These are phyloP conservation scores for Linhomoeus sp. DNA, from an alignment of 2,888 invertebrate genomes.

Conservation along the genomic window DNA sequence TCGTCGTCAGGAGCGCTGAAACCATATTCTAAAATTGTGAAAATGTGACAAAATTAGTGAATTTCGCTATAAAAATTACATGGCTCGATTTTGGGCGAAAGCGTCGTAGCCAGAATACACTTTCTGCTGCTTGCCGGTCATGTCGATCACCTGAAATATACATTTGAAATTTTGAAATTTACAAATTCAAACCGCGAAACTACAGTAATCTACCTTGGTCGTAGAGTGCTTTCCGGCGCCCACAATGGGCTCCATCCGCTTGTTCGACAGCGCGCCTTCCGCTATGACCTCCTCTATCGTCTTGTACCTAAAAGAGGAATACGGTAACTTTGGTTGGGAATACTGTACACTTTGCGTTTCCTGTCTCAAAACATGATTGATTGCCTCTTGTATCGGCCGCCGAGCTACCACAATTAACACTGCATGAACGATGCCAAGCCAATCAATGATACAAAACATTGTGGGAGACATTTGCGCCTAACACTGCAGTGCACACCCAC, in stretches of 20 bases:
- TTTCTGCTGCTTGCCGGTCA: constrained; percentile 86
- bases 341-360: no score
- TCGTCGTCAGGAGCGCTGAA: constrained; percentile 30
- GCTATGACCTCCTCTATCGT: constrained; percentile 34
- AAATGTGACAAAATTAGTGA: no score
- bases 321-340: no score
- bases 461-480: background rate
- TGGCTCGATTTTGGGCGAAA: constrained; percentile 6
- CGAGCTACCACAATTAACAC: no score
- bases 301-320: constrained; percentile 30
- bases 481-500: background rate
- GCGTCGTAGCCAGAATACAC: constrained; percentile 37
- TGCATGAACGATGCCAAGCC: no score
- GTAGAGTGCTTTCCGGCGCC: no score
- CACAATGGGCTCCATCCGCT: background rate
- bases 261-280: constrained; percentile 18
- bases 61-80: no score
- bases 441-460: background rate
- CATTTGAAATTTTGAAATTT: no score
- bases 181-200: no score
- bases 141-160: constrained; percentile 61
- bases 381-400: background rate
- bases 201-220: no score
- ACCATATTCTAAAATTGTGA: no score
- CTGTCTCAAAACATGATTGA: no score